phyloP scores from a whole-genome alignment of 2,113 vertebrate genomes.

The Atherinomorus stipes region DNA sequence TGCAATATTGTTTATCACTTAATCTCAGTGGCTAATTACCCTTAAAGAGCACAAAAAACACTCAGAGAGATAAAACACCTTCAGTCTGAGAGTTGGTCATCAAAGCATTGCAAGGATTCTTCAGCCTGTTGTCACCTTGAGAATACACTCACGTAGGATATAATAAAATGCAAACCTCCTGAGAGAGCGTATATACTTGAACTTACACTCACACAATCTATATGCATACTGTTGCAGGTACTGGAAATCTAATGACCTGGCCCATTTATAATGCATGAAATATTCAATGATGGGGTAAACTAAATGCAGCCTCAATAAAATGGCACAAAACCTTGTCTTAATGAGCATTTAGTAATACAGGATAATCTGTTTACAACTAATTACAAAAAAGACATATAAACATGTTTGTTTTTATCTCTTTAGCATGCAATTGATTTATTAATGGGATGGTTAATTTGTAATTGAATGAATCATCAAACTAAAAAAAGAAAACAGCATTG shows the following conservation, averaged over 20 bases:
- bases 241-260: conserved; percentile 23
- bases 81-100: conserved; percentile 37
- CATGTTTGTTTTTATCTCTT: conserved; percentile 38
- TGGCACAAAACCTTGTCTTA: conserved; percentile 34
- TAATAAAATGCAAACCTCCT: conserved; percentile 44
- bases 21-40: conserved; percentile 31
- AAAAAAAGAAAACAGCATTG: conserved; percentile 48
- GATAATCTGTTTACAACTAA: conserved; percentile 54
- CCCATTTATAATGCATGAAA: conserved; percentile 55
- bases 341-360: conserved; percentile 43
- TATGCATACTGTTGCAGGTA: conserved; percentile 16
- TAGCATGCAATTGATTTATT: conserved; percentile 73
- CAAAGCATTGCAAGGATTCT: conserved; percentile 37
- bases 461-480: conserved; percentile 48
- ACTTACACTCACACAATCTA: conserved; percentile 27
- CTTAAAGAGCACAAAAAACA: conserved; percentile 41
- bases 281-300: conserved; percentile 54
- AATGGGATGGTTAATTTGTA: conserved; percentile 62
- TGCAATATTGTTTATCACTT: conserved; percentile 49
- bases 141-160: conserved; percentile 35
- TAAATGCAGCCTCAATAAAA: conserved; percentile 54
- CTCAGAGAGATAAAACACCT: conserved; percentile 8
- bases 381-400: conserved; percentile 35
- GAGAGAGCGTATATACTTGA: conserved; percentile 42
- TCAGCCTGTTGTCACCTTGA: conserved; percentile 45